Percentiles rank a stretch among this genome's conserved stretches.
phyloP scores from a whole-genome alignment of 2,113 vertebrate species.

The Ibidorhyncha struthersii region DNA sequence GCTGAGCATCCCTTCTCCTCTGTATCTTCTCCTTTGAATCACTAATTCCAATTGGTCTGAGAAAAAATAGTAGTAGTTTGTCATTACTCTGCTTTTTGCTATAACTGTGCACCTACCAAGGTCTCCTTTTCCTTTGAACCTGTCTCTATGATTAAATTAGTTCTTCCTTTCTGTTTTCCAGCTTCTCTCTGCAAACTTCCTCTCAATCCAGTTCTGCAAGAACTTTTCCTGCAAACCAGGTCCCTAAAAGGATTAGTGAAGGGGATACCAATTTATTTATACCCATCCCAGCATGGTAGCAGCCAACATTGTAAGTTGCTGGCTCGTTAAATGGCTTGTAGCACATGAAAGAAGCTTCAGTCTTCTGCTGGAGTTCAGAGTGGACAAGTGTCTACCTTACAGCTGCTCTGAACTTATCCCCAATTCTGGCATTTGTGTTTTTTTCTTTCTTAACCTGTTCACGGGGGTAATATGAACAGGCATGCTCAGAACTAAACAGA shows the following conservation, averaged over 20 bases:
- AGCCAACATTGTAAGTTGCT: neutral
- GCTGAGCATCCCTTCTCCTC: neutral
- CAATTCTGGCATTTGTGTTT: rapidly evolving
- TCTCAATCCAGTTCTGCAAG: neutral
- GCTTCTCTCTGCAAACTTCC: conserved; percentile 26
- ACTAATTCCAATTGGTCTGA: neutral
- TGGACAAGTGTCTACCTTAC: neutral
- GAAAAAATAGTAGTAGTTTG: neutral
- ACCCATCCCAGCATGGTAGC: neutral
- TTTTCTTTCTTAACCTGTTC: neutral
- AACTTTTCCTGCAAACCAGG: neutral
- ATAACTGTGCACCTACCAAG: neutral
- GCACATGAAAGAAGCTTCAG: neutral
- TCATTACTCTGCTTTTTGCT: neutral
- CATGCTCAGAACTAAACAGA: neutral
- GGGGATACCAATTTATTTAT: neutral
- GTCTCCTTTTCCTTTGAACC: neutral
- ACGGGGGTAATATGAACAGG: neutral
- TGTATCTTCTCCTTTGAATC: neutral
- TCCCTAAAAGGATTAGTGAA: neutral
- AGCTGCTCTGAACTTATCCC: neutral
- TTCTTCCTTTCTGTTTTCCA: conserved; percentile 52
- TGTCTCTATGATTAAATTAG: neutral
- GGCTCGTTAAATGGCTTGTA: neutral
- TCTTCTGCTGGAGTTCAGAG: neutral